Conservation (phyloP, 2,113 vertebrate genomes). For the Verasper variegatus region DNA sequence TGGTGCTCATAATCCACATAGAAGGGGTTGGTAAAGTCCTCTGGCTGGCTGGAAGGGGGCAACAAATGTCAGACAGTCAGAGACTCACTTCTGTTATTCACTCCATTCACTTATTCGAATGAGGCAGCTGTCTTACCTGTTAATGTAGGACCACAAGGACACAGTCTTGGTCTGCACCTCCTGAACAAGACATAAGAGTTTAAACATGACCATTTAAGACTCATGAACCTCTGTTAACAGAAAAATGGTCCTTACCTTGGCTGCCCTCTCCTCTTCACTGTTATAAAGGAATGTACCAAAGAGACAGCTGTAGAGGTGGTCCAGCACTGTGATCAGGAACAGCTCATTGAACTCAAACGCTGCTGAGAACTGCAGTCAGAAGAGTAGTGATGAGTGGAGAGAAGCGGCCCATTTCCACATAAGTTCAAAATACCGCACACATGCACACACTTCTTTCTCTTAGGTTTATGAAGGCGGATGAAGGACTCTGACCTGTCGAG, state of each 20-base stretch:
- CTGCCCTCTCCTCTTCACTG: constrained; percentile 89
- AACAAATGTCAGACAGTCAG: neutral
- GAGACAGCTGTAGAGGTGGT: constrained; percentile 97
- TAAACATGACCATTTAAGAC: neutral
- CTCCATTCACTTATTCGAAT: no score
- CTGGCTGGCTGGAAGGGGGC: constrained; percentile 80
- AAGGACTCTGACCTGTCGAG: constrained; percentile 88
- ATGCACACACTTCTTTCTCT: neutral
- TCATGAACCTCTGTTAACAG: neutral
- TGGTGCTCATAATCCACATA: constrained; percentile 94
- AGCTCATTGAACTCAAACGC: constrained; percentile 98
- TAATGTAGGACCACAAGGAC: constrained; percentile 95
- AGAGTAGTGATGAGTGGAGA: neutral
- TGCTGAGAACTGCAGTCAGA: constrained; percentile 88
- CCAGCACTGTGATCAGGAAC: constrained; percentile 94
- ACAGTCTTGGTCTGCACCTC: constrained; percentile 87
- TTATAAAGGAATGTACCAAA: constrained; percentile 97
- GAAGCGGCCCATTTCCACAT: neutral
- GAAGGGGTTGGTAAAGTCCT: constrained; percentile 96
- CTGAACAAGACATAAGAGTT: constrained; percentile 70
- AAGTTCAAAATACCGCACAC: neutral
- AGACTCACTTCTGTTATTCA: neutral
- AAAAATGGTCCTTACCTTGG: constrained; percentile 80
- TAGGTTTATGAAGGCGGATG: neutral
- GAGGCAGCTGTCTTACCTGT: constrained; percentile 75